Conservation (phyloP, 2,113 vertebrate species). For the Ahaetulla prasina region DNA sequence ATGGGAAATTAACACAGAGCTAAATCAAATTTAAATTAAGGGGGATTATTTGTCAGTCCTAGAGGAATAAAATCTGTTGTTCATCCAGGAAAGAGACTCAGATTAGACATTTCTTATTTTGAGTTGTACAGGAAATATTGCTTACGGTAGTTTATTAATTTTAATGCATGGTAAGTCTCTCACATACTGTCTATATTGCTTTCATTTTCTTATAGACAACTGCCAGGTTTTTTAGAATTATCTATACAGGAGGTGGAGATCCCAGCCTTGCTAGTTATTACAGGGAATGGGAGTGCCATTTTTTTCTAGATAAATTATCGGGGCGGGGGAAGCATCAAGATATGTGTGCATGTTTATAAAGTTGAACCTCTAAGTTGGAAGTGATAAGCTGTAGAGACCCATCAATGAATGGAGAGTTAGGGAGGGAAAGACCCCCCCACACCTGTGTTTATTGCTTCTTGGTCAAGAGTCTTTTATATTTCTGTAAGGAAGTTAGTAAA, state of each 20-base stretch:
- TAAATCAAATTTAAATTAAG: slow-evolving; percentile 17
- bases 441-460: neutral
- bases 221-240: neutral
- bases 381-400: neutral
- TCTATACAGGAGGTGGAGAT: neutral
- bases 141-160: neutral
- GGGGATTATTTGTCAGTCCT: neutral
- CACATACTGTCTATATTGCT: neutral
- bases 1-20: slow-evolving; percentile 23
- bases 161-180: neutral
- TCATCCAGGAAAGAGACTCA: neutral
- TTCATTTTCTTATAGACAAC: neutral
- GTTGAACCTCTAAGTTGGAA: neutral
- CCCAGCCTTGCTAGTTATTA: neutral
- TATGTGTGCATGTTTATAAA: neutral
- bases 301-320: neutral
- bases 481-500: slow-evolving; percentile 16
- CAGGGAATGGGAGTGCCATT: neutral
- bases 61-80: neutral
- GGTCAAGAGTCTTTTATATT: slow-evolving; percentile 13
- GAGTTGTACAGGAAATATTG: neutral
- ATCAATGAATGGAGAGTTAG: neutral
- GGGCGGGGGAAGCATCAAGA: neutral
- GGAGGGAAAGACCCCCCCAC: neutral
- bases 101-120: neutral